Evolutionary conservation across 2,797 vertebrate genomes (phyloP).

Genomic region (Serranus cabrilla): DNA sequence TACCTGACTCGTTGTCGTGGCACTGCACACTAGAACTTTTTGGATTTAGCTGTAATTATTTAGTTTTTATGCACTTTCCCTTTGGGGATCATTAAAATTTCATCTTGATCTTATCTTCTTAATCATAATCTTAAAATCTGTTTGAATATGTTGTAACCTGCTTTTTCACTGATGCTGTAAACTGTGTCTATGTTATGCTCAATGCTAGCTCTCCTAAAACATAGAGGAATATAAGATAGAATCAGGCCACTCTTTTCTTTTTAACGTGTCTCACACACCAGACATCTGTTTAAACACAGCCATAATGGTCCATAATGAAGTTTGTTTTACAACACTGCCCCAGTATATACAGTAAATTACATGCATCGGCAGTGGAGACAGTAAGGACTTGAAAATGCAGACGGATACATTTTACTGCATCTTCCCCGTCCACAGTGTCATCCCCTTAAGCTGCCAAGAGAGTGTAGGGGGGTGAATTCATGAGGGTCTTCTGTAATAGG

Average conservation of each 20-base stretch:
- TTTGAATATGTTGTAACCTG: constrained; percentile 70
- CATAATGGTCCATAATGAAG: constrained; percentile 71
- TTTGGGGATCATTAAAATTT: constrained; percentile 75
- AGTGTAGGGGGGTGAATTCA: constrained; percentile 78
- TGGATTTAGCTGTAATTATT: constrained; percentile 62
- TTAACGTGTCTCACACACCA: constrained; percentile 38
- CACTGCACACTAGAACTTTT: constrained; percentile 45
- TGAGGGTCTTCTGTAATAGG: constrained; percentile 80
- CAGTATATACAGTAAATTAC: constrained; percentile 68
- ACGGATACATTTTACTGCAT: constrained; percentile 72
- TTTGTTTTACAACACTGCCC: constrained; percentile 73
- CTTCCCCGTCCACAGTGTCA: constrained; percentile 62
- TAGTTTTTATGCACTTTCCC: constrained; percentile 66
- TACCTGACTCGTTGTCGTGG: constrained; percentile 33
- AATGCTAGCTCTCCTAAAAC: constrained; percentile 34
- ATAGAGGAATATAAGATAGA: constrained; percentile 30
- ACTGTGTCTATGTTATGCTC: constrained; percentile 55
- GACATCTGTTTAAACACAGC: constrained; percentile 65
- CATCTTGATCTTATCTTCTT: constrained; percentile 74
- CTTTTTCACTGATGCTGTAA: constrained; percentile 68
- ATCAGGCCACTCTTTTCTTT: constrained; percentile 31
- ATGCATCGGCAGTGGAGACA: constrained; percentile 52
- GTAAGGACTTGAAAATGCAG: constrained; percentile 64
- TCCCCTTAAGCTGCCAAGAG: constrained; percentile 76
- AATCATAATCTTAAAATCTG: constrained; percentile 71